Evolutionary conservation across 2,888 invertebrate species (phyloP).

Genomic region (Sinotaia quadrata): DNA sequence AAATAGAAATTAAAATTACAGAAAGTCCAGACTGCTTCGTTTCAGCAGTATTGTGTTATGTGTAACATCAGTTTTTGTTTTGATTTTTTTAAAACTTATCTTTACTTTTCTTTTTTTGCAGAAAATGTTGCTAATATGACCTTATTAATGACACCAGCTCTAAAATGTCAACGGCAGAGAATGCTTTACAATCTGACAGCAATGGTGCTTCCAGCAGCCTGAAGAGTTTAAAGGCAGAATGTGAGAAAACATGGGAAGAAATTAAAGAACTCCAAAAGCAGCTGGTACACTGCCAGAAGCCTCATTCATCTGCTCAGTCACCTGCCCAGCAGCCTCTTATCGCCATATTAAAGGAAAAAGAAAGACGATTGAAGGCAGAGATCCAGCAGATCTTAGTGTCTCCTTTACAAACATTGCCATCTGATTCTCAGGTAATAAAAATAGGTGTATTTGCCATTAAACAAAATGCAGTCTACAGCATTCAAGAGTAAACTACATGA

Average conservation of each 20-base stretch:
- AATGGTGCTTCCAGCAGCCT: not conserved
- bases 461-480: no score
- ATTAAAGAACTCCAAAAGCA: constrained; percentile 11
- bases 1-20: no score
- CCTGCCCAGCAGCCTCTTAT: not conserved
- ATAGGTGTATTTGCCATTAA: no score
- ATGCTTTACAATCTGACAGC: not conserved
- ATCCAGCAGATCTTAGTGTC: not conserved
- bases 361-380: constrained; percentile 19
- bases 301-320: not conserved
- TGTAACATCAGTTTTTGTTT: no score
- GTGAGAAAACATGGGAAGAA: constrained; percentile 14
- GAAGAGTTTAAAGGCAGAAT: not conserved
- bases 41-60: no score
- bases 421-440: constrained; percentile 10
- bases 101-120: no score
- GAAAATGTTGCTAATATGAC: no score
- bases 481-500: no score
- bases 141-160: no score
- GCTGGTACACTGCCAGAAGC: not conserved
- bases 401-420: not conserved
- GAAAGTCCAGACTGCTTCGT: no score
- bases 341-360: constrained; percentile 20
- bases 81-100: no score
- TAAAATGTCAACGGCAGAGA: no score